Evolutionary conservation across 2,888 invertebrate species (phyloP).

Genomic region (Idaea dimidiata): DNA sequence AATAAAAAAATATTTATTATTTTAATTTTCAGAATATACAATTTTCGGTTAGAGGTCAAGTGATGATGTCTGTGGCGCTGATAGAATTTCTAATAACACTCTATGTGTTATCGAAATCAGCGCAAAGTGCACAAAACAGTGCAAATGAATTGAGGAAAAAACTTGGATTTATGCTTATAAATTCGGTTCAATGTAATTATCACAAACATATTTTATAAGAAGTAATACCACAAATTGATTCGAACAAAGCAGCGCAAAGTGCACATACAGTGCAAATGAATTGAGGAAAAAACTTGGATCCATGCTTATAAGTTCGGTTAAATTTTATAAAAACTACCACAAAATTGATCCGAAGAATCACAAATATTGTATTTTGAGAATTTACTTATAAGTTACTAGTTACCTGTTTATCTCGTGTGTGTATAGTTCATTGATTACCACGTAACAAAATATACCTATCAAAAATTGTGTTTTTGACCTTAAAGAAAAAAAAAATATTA

Average conservation of each 20-base stretch:
- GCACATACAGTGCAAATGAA: constrained; percentile 30
- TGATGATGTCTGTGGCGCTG: constrained; percentile 20
- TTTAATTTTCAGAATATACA: not conserved
- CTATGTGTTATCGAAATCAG: constrained; percentile 34
- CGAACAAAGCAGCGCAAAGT: constrained; percentile 36
- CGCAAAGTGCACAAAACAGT: constrained; percentile 38
- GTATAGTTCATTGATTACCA: too few species aligned
- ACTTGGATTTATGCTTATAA: constrained; percentile 35
- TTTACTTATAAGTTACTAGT: too few species aligned
- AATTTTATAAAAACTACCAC: not conserved
- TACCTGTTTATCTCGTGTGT: too few species aligned
- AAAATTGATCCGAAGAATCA: too few species aligned
- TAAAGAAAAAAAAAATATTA: too few species aligned
- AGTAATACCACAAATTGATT: too few species aligned
- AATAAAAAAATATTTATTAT: too few species aligned
- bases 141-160: constrained; percentile 29
- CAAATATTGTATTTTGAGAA: too few species aligned
- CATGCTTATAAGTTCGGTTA: constrained; percentile 31
- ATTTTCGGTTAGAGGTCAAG: not conserved
- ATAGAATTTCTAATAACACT: constrained; percentile 30
- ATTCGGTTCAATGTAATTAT: constrained; percentile 33
- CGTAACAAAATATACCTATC: too few species aligned
- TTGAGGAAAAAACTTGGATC: constrained; percentile 35
- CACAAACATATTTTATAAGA: not conserved
- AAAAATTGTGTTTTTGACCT: too few species aligned